Evolutionary conservation across 2,113 vertebrate species (phyloP).

Genomic region (Oreochromis aureus): DNA sequence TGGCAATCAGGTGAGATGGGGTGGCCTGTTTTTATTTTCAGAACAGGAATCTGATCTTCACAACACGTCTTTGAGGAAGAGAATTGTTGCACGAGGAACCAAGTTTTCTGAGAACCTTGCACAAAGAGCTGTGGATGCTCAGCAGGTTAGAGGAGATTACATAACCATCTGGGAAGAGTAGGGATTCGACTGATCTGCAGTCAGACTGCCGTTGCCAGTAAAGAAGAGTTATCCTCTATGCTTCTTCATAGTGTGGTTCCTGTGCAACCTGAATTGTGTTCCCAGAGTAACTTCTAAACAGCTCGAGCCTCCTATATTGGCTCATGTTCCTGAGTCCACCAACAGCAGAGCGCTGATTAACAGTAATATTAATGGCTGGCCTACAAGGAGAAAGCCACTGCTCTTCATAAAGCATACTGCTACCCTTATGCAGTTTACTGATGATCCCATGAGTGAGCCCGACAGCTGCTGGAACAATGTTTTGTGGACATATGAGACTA

Average conservation of each 20-base stretch:
- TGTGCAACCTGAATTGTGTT: not conserved
- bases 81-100: fast-evolving
- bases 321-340: not conserved
- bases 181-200: not conserved
- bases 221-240: not conserved
- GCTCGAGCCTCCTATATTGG: not conserved
- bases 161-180: not conserved
- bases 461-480: not conserved
- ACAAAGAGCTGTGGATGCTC: not conserved
- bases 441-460: not conserved
- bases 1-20: not conserved
- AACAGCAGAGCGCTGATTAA: not conserved
- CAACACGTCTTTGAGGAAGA: not conserved
- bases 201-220: not conserved
- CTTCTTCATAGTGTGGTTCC: not conserved
- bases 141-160: not conserved
- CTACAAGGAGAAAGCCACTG: not conserved
- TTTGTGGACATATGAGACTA: not conserved
- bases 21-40: not conserved
- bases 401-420: not conserved
- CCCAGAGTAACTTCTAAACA: not conserved
- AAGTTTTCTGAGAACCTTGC: not conserved
- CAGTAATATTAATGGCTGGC: not conserved
- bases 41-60: not conserved
- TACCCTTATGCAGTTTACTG: not conserved